Evolutionary conservation across 2,888 invertebrate species (phyloP).

Genomic region (Tigriopus californicus): DNA sequence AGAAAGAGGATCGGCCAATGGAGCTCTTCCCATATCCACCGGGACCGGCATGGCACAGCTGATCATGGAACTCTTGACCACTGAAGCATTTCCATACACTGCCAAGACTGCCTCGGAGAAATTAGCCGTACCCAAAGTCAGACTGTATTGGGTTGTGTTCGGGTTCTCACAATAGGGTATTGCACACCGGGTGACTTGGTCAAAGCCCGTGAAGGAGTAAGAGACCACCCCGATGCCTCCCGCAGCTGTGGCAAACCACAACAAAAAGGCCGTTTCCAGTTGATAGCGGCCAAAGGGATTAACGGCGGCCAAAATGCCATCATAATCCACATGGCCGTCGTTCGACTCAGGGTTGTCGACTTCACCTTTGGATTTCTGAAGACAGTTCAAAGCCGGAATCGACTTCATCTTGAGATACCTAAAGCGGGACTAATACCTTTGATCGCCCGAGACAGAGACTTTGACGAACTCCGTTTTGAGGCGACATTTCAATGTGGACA

Average conservation of each 20-base stretch:
- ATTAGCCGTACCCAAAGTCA: background rate
- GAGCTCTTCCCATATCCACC: no score
- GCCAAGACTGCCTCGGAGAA: background rate
- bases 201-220: slow-evolving; percentile 11
- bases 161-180: slow-evolving; percentile 1
- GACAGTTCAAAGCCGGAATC: no score
- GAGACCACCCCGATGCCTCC: slow-evolving; percentile 10
- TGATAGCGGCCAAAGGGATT: slow-evolving; percentile 13
- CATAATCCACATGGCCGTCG: slow-evolving; percentile 1
- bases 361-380: no score
- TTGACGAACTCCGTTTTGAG: no score
- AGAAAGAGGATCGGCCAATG: no score
- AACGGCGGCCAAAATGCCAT: slow-evolving; percentile 10
- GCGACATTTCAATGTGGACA: no score
- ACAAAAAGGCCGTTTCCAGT: background rate
- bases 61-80: no score
- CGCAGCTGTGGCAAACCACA: slow-evolving; percentile 11
- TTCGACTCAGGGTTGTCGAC: no score
- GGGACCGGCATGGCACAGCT: no score
- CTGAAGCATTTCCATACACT: background rate
- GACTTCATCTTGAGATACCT: no score
- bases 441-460: no score
- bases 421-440: no score
- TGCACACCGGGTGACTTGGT: background rate
- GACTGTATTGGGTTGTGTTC: background rate